Evolutionary conservation across 2,113 vertebrate genomes (phyloP).

Genomic region (Apteryx owenii): DNA sequence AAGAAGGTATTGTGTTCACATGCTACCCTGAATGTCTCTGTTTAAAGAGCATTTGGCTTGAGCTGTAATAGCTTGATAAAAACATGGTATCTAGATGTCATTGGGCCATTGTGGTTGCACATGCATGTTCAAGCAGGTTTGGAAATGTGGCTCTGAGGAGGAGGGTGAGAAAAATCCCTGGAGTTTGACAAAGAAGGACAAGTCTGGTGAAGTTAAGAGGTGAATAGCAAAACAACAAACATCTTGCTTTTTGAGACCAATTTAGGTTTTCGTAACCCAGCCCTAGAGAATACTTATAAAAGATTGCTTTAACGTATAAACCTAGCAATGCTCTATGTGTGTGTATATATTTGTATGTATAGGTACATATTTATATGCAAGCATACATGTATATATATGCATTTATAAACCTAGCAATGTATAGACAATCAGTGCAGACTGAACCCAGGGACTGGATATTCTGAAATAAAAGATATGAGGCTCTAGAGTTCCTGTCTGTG

Average conservation of each 20-base stretch:
- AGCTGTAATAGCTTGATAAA: neutral
- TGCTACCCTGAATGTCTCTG: neutral
- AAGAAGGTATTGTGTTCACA: neutral
- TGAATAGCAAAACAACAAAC: neutral
- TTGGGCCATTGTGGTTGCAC: rapidly evolving
- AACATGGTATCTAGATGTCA: neutral
- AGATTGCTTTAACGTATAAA: neutral
- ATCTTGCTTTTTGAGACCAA: neutral
- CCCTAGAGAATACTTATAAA: neutral
- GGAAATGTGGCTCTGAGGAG: neutral
- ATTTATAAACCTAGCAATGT: neutral
- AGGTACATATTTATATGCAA: neutral
- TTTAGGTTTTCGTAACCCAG: neutral
- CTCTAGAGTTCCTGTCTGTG: neutral
- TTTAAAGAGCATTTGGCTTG: neutral
- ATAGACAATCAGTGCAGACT: neutral
- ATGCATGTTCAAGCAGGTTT: neutral
- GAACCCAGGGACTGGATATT: neutral
- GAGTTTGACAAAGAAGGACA: neutral
- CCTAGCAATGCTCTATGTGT: neutral
- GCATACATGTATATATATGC: neutral
- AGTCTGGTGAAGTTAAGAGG: neutral
- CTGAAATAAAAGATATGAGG: neutral
- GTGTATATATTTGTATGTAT: neutral
- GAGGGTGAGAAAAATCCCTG: neutral